Conservation (phyloP, 2,888 invertebrate species). For the Linnaemya tessellans region DNA sequence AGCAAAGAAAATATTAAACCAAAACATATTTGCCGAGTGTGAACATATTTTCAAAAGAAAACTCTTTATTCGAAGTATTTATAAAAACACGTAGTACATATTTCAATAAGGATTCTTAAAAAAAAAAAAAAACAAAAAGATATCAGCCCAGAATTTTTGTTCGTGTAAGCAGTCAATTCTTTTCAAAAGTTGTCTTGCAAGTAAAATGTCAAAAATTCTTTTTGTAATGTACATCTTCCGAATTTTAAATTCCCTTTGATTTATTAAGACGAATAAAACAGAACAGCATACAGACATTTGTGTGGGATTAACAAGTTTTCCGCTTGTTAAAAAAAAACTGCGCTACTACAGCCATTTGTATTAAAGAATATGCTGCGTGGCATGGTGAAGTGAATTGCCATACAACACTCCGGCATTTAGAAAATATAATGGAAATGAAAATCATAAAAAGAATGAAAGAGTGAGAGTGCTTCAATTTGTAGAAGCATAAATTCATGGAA, state of each 20-base stretch:
- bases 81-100: too few species aligned
- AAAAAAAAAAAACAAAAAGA: too few species aligned
- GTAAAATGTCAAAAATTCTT: slow-evolving; percentile 11
- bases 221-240: background rate
- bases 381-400: background rate
- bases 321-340: background rate
- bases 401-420: background rate
- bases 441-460: background rate
- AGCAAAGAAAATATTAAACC: too few species aligned
- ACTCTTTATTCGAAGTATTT: too few species aligned
- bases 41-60: too few species aligned
- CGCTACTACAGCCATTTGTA: background rate
- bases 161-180: background rate
- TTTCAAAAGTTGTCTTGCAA: background rate
- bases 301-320: slow-evolving; percentile 56
- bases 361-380: background rate
- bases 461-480: background rate
- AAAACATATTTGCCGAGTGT: too few species aligned
- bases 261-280: background rate
- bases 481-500: slow-evolving; percentile 34
- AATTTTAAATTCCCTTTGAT: slow-evolving; percentile 4
- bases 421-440: slow-evolving; percentile 8
- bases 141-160: background rate
- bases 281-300: background rate
- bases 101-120: too few species aligned